Conservation (phyloP, 2,113 vertebrate genomes). For the Chaenocephalus aceratus region DNA sequence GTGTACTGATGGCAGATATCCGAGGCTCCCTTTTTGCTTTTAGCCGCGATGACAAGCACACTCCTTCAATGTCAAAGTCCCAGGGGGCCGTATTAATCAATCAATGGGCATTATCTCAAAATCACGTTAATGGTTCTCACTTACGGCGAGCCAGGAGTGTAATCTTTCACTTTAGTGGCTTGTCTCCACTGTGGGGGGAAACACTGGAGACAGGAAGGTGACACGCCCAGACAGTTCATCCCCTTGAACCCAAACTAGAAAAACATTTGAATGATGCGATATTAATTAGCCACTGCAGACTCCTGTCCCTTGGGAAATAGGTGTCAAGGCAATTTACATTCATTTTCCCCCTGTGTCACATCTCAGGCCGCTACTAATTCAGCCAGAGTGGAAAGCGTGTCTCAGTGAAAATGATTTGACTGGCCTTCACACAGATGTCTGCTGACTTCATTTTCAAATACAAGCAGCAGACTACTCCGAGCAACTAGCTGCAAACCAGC, state of each 20-base stretch:
- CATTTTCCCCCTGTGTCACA: constrained; percentile 33
- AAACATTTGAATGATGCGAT: constrained; percentile 30
- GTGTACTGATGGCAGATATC: constrained; percentile 60
- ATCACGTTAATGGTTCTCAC: constrained; percentile 71
- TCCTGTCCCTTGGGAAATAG: constrained; percentile 19
- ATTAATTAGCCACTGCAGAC: constrained; percentile 57
- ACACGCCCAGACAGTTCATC: constrained; percentile 34
- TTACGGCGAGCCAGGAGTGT: constrained; percentile 47
- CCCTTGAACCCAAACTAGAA: constrained; percentile 31
- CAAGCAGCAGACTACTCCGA: not conserved
- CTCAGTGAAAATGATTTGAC: constrained; percentile 15
- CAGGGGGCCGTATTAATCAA: constrained; percentile 62
- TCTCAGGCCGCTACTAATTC: constrained; percentile 39
- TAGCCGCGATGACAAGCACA: constrained; percentile 57
- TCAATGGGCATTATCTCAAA: constrained; percentile 71
- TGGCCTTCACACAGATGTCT: constrained; percentile 31
- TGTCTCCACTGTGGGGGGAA: constrained; percentile 35
- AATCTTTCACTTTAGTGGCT: constrained; percentile 65
- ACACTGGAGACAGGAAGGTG: constrained; percentile 23
- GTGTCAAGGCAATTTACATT: constrained; percentile 62
- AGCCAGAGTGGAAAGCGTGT: constrained; percentile 23
- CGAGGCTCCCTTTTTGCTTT: constrained; percentile 35
- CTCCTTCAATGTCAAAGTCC: constrained; percentile 69
- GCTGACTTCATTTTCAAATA: constrained; percentile 42
- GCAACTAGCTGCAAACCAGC: not conserved